Evolutionary conservation across 2,113 vertebrate genomes (phyloP).

Genomic region (Thoracochromis brauschi): DNA sequence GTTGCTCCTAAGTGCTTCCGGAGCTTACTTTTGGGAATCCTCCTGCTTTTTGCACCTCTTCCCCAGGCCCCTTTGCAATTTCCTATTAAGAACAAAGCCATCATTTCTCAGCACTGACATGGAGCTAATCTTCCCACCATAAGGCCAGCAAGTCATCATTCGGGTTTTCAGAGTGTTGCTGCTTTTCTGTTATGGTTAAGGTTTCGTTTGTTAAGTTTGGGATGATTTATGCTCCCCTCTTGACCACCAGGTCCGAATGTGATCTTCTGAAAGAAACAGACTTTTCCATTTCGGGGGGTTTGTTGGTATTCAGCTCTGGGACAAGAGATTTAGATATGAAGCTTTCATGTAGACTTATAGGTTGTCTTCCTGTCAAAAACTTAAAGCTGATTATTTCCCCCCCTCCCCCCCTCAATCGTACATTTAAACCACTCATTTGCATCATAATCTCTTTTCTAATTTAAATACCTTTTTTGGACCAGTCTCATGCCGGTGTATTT

Average conservation of each 20-base stretch:
- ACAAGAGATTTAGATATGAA: not conserved
- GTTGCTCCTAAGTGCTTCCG: slow-evolving; percentile 19
- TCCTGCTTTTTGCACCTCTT: slow-evolving; percentile 27
- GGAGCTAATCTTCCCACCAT: slow-evolving; percentile 37
- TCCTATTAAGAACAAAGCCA: slow-evolving; percentile 20
- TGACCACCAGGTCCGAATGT: not conserved
- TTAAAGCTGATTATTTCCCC: not conserved
- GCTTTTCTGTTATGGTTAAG: slow-evolving; percentile 23
- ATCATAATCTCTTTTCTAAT: not conserved
- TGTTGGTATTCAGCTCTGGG: not conserved
- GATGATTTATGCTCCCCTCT: slow-evolving; percentile 16
- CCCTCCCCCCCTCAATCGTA: not conserved
- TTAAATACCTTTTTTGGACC: not conserved
- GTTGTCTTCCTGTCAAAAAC: not conserved
- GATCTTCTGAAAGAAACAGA: not conserved
- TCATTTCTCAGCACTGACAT: slow-evolving; percentile 22
- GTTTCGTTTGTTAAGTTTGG: slow-evolving; percentile 4
- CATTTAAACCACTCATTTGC: slow-evolving; percentile 10
- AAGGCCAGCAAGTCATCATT: slow-evolving; percentile 42
- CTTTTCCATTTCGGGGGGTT: not conserved
- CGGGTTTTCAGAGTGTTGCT: not conserved
- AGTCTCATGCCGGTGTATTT: not conserved
- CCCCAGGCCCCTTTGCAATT: slow-evolving; percentile 21
- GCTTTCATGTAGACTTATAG: not conserved
- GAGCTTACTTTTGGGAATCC: slow-evolving; percentile 27